phyloP scores from a whole-genome alignment of 2,113 vertebrate genomes.

The Zosterops hypoxanthus region DNA sequence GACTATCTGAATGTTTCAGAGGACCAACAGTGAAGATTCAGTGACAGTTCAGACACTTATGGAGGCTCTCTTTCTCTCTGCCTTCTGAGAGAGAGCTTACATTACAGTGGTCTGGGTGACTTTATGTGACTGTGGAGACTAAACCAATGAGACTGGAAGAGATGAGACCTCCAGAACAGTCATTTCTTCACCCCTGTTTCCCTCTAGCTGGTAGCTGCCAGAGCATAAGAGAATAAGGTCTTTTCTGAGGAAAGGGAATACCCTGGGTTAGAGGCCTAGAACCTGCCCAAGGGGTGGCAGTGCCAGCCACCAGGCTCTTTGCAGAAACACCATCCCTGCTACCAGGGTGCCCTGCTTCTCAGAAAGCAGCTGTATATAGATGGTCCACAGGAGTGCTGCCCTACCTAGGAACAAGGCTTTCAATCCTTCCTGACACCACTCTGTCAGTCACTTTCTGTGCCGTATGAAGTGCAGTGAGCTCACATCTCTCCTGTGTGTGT shows the following conservation, averaged over 20 bases:
- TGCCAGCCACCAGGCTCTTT: neutral
- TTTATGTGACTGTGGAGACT: neutral
- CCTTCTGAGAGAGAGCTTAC: neutral
- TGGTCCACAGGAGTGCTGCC: neutral
- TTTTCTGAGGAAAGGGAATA: neutral
- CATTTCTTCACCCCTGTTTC: neutral
- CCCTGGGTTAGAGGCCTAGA: neutral
- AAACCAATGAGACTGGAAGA: neutral
- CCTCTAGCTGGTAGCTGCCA: neutral
- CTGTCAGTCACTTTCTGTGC: neutral
- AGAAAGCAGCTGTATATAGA: neutral
- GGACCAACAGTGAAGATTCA: neutral
- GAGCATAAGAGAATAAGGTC: neutral
- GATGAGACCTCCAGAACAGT: neutral
- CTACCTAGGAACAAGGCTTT: neutral
- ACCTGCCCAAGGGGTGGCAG: neutral
- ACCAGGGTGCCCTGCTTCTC: neutral
- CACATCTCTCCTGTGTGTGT: neutral
- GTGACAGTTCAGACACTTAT: neutral
- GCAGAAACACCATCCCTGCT: neutral
- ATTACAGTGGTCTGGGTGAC: neutral
- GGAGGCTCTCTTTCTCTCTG: neutral
- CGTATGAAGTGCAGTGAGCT: rapidly evolving
- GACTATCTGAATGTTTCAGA: neutral
- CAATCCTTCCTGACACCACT: neutral